Evolutionary conservation across 2,888 invertebrate species (phyloP).

Genomic region (Phrixothrix hirtus): DNA sequence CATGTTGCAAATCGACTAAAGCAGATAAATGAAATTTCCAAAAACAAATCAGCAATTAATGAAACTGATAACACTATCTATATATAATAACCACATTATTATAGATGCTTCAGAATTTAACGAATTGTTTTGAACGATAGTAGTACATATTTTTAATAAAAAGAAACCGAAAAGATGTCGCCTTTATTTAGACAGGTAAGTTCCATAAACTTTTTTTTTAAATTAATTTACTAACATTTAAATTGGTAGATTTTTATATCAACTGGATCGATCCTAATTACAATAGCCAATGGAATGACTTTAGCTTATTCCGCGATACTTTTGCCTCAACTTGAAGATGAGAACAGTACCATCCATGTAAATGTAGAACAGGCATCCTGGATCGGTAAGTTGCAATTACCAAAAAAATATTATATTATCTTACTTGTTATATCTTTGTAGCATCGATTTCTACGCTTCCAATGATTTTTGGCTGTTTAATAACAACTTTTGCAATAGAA

Average conservation of each 20-base stretch:
- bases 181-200: background rate
- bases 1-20: background rate
- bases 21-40: background rate
- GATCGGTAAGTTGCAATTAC: too few species aligned
- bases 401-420: too few species aligned
- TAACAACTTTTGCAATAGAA: constrained; percentile 65
- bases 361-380: constrained; percentile 61
- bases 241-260: background rate
- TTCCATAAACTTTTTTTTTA: background rate
- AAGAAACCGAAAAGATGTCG: background rate
- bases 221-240: background rate
- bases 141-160: too few species aligned
- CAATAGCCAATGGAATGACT: constrained; percentile 60
- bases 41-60: background rate
- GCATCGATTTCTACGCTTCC: constrained; percentile 67
- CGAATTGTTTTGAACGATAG: too few species aligned
- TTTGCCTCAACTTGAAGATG: constrained; percentile 61
- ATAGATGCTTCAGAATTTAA: too few species aligned
- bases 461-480: constrained; percentile 66
- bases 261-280: background rate
- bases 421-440: too few species aligned
- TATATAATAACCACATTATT: too few species aligned
- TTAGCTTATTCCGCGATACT: constrained; percentile 68
- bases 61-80: background rate
- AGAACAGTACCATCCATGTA: constrained; percentile 55